Base-by-base conservation (phyloP, 2,888 invertebrate species). In the Xestia xanthographa region DNA sequence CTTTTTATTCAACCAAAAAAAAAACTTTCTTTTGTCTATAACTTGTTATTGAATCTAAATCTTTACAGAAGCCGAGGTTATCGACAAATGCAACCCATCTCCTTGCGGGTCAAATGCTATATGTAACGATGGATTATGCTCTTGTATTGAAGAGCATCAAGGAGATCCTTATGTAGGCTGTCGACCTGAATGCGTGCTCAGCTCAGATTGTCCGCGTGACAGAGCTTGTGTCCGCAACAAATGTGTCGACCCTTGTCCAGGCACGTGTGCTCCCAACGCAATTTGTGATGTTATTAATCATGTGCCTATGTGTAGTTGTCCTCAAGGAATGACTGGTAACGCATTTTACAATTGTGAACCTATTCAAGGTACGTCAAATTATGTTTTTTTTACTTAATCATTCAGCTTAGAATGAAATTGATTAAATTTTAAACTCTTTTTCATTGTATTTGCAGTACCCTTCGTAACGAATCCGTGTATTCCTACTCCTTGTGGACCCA, bases 401-500 rank as follows among this genome's bases (percentile, higher is more conserved):
- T 14, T 41, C 9, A 6, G 17, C 12, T 60, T 43, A 50, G 43
- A 38, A 38, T n/a, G 0, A 48, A 63, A 72, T 34, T 5, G 9
- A 17, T 6, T 14, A 1, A 34, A 41, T 48, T 38, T 14, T 48
- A 56, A 66, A 53, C 50, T 22, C 50, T 34, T 29, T 63, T 72
- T 84, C 8, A 71, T 85, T 74, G 43, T 48, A 75, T 80, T 93
- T 93, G 45, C 89, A 96, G 96, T 92, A 50, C 95, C 95, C 45
- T 85, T 93, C 63, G 86, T 92, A 74, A 95, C 93, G 69, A 97
- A 98, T 91, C 98, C 98, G 22, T 98, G 98, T 91, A 92, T 97
- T 77, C 98, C 98, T 58, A 97, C 97, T 20, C 98, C 98, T 6
- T 98, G 98, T 92, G 98, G 98, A 43, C 97, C 97, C 12, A 98